phyloP scores from a whole-genome alignment of 2,797 vertebrate species.

The Pelodytes ibericus region DNA sequence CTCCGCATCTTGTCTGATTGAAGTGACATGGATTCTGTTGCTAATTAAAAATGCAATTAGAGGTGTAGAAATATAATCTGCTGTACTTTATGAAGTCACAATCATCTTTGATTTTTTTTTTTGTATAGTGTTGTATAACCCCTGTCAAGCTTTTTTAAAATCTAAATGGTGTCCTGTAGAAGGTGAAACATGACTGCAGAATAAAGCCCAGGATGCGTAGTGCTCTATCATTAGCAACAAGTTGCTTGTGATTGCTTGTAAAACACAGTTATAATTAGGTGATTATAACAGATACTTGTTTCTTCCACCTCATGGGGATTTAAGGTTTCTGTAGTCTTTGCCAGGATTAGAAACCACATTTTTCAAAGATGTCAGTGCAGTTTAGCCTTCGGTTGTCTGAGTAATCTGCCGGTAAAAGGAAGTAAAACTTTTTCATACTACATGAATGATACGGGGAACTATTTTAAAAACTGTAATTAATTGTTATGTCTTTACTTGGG shows the following conservation, averaged over 20 bases:
- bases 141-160: neutral
- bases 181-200: neutral
- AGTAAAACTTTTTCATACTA: no score
- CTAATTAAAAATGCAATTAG: no score
- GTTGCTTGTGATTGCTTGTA: neutral
- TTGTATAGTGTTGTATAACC: no score
- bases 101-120: no score
- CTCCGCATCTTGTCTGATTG: no score
- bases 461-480: no score
- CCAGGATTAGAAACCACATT: slow-evolving; percentile 4
- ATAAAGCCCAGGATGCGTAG: neutral
- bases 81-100: no score
- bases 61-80: no score
- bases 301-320: neutral
- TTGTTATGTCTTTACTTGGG: no score
- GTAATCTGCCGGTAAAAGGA: neutral
- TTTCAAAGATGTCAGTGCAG: slow-evolving; percentile 3
- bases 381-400: neutral
- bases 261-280: slow-evolving; percentile 1
- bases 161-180: neutral
- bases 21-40: no score
- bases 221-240: neutral
- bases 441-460: no score
- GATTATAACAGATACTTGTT: neutral
- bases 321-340: neutral